These are phyloP conservation scores for Prinia subflava DNA, from an alignment of 2,113 vertebrate species.

Conservation along the genomic window DNA sequence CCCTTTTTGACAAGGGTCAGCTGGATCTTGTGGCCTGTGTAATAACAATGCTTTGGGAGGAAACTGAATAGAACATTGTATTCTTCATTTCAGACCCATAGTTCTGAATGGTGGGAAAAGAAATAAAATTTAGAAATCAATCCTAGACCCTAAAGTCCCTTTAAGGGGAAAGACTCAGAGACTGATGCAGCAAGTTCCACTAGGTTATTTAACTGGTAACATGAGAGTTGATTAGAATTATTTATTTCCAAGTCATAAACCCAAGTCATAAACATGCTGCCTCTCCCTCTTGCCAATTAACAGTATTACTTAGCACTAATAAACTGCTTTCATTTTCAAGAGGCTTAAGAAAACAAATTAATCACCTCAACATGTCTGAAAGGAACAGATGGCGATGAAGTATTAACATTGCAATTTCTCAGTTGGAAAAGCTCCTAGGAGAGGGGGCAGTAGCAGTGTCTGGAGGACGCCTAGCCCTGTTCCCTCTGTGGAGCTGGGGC, in stretches of 20 bases:
- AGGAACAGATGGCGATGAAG: conserved; percentile 51
- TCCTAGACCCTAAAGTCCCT: neutral
- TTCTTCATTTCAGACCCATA: neutral
- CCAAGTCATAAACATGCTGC: neutral
- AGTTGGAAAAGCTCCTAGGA: neutral
- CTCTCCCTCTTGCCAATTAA: conserved; percentile 3
- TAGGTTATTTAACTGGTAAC: neutral
- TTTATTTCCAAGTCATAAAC: neutral
- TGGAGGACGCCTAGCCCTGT: neutral
- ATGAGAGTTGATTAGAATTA: neutral
- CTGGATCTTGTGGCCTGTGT: neutral
- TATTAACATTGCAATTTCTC: conserved; percentile 31
- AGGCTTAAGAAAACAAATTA: conserved; percentile 47
- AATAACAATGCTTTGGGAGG: neutral
- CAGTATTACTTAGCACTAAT: conserved; percentile 42
- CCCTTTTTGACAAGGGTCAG: neutral
- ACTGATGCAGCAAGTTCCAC: neutral
- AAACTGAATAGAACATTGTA: neutral
- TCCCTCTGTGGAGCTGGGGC: neutral
- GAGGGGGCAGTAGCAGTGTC: neutral
- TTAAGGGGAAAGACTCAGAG: neutral
- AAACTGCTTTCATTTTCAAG: conserved; percentile 58
- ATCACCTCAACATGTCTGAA: conserved; percentile 42
- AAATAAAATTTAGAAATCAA: neutral
- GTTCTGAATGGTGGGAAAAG: neutral